These are phyloP conservation scores for Piaya cayana DNA, from an alignment of 2,113 vertebrate genomes.

Conservation along the genomic window DNA sequence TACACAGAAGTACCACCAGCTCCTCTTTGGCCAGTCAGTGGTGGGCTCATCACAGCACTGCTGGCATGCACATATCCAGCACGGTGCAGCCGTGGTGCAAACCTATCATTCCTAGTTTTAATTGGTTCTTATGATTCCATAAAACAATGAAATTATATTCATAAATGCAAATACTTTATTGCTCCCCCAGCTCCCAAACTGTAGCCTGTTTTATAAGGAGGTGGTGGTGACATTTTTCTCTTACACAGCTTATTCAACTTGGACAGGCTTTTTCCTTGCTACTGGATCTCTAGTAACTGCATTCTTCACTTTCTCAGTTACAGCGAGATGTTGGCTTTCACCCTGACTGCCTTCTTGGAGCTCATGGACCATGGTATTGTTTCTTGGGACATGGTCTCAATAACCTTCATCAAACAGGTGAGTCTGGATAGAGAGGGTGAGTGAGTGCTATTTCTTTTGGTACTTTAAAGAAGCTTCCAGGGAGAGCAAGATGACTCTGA, in stretches of 20 bases:
- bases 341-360: conserved; percentile 97
- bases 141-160: not conserved
- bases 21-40: not conserved
- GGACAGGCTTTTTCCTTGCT: not conserved
- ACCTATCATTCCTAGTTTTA: not conserved
- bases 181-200: not conserved
- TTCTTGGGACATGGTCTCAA: conserved; percentile 96
- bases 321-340: conserved; percentile 98
- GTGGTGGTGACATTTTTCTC: not conserved
- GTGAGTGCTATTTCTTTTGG: not conserved
- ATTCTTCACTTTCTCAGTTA: conserved; percentile 79
- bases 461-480: not conserved
- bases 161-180: not conserved
- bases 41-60: not conserved
- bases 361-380: conserved; percentile 99
- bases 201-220: not conserved
- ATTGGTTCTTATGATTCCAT: not conserved
- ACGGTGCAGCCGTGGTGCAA: too few relatives aligned
- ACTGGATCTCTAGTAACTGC: not conserved
- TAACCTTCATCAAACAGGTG: conserved; percentile 98
- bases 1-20: not conserved
- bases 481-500: not conserved
- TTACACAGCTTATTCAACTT: not conserved
- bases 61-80: not conserved
- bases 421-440: not conserved